Evolutionary conservation across 2,888 invertebrate genomes (phyloP), one percentile per base, ranked within the genome.

Genomic region (Rhodophaea formosa): DNA sequence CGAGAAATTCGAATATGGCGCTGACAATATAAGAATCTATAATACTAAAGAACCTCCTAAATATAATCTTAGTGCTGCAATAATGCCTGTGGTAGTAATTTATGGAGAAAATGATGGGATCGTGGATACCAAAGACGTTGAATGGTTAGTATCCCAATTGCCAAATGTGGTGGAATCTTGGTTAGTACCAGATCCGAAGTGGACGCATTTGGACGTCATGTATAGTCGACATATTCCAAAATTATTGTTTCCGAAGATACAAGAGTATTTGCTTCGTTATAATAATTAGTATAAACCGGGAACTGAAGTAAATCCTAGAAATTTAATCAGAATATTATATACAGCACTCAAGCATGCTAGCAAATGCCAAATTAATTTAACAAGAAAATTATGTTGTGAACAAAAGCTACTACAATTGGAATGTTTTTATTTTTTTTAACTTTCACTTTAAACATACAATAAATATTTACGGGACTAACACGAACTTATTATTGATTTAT

Each of bases 81-180:
- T 69, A 0, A 69, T 72, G 0, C 88, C 88, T 3, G 65, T 80
- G 1, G 66, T 88, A 3, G 64, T 75, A 6, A 67, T 88, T 32
- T 85, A 85, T 56, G 88, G 88, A 0, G 67, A 63, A 8, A 83
- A 82, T 45, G 87, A 94, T 92, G 69, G 95, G 93, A 74, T 94
- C 88, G 93, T 86, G 92, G 69, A 93, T 92, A 77, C 86, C 0
- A 79, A 84, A 70, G 94, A 95, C 55, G 92, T 94, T 0, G 69
- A 88, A 43, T 91, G 92, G 70, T 70, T 94, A 60, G 77, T 91
- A 29, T 70, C 76, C 0, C 79, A 87, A 57, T 74, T 96, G 29
- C 93, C 93, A 0, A 92, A 93, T 66, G 88, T 93, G 1, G 64
- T 92, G 32, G 93, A 93, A 58, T 88, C 87, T 56, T 86, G 92